These are phyloP conservation scores for Drosophila anomalata DNA, from an alignment of 2,888 invertebrate species.

Conservation along the genomic window DNA sequence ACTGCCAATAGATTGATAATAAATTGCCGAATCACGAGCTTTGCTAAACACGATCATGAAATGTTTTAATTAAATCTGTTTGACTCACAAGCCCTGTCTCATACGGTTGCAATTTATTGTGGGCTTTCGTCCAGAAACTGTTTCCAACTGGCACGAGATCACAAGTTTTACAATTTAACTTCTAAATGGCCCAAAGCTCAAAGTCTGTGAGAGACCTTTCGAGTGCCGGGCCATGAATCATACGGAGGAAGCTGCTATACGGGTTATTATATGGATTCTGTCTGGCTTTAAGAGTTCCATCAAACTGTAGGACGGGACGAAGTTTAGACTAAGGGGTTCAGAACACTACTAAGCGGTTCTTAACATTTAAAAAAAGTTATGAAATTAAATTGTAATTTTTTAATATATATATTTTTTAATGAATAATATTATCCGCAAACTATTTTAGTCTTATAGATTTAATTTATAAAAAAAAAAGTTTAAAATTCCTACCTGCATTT, in stretches of 20 bases:
- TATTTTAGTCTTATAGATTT: neutral
- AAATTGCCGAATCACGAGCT: constrained; percentile 28
- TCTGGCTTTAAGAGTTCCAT: neutral
- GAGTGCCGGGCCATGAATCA: constrained; percentile 13
- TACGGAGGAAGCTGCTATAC: constrained; percentile 12
- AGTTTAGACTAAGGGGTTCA: neutral
- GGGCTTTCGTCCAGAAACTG: constrained; percentile 31
- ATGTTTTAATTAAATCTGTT: constrained; percentile 30
- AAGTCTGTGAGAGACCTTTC: constrained; percentile 9
- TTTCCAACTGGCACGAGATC: constrained; percentile 24
- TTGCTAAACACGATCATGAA: constrained; percentile 20
- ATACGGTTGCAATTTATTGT: constrained; percentile 11
- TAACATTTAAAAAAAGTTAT: too few relatives aligned
- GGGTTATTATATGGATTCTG: constrained; percentile 5
- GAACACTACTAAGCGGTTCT: too few relatives aligned
- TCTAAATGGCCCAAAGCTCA: constrained; percentile 11
- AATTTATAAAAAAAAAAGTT: neutral
- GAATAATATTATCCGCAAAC: neutral
- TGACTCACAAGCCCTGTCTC: constrained; percentile 24
- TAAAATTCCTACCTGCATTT: constrained; percentile 33
- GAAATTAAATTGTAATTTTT: too few relatives aligned
- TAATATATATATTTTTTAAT: too few relatives aligned
- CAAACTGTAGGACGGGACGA: neutral
- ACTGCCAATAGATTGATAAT: constrained; percentile 9
- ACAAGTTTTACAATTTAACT: constrained; percentile 14